A percentile compares a stretch with the other conserved stretches of the same genome.
Conservation (phyloP, 2,113 vertebrate species). For the Acanthisitta chloris region DNA sequence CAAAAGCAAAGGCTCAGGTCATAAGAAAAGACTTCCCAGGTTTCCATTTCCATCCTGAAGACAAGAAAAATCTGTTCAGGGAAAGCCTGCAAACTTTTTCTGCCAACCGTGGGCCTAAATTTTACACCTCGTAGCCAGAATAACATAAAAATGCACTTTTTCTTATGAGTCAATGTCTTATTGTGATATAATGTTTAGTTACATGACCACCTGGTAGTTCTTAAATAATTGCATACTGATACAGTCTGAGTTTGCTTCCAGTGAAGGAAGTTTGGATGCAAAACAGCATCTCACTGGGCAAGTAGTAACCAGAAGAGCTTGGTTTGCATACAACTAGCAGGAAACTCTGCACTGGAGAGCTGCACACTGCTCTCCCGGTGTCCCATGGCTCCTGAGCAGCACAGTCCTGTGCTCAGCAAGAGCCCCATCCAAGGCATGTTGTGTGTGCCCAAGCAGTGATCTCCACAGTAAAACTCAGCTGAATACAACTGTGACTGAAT, state of each 20-base stretch:
- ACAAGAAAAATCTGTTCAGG: background rate
- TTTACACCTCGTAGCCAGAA: background rate
- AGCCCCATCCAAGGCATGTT: accelerated
- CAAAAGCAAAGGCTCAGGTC: background rate
- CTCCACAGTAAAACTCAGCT: background rate
- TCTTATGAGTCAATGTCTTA: background rate
- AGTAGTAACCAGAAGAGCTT: background rate
- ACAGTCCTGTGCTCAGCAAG: background rate
- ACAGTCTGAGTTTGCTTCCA: background rate
- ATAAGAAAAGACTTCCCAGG: background rate
- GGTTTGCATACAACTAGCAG: background rate
- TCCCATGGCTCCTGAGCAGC: background rate
- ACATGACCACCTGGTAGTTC: background rate
- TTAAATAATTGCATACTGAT: background rate
- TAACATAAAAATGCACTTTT: background rate
- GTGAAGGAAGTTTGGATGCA: background rate
- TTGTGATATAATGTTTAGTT: background rate
- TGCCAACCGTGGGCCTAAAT: background rate
- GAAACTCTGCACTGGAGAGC: too few species aligned
- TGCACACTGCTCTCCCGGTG: background rate
- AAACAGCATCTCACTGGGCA: background rate
- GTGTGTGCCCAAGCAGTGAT: background rate
- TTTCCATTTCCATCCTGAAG: background rate
- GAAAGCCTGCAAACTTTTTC: background rate
- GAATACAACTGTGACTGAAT: background rate